These are phyloP conservation scores for Thalassaphorura encarpata DNA, from an alignment of 1,140 invertebrate species.

Conservation along the genomic window DNA sequence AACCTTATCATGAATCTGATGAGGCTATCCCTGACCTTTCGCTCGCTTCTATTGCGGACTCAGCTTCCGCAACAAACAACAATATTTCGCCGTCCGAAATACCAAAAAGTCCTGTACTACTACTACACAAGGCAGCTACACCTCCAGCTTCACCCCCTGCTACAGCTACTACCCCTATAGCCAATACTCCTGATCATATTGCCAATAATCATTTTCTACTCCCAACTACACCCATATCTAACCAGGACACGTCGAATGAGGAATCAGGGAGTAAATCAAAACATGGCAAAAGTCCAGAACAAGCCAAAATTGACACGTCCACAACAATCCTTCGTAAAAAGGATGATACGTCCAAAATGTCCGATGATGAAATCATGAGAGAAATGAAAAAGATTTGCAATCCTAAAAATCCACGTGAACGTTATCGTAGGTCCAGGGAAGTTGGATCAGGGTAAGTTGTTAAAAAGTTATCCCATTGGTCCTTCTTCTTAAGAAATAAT, in stretches of 20 bases:
- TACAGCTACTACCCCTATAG: not conserved
- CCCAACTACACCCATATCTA: not conserved
- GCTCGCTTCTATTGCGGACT: not conserved
- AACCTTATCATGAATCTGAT: not conserved
- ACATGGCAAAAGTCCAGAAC: not conserved
- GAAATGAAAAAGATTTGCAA: slow-evolving; percentile 71
- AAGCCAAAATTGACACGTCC: slow-evolving; percentile 3
- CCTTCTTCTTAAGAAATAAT: too few species aligned
- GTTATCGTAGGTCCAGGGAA: slow-evolving; percentile 73
- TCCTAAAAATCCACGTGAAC: slow-evolving; percentile 58
- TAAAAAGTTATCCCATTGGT: too few species aligned
- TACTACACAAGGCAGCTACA: not conserved
- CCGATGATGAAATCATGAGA: slow-evolving; percentile 74
- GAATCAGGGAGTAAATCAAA: not conserved
- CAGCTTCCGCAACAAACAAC: too few species aligned
- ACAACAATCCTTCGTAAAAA: slow-evolving; percentile 39
- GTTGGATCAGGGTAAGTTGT: slow-evolving; percentile 68
- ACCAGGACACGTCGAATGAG: not conserved
- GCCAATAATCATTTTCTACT: not conserved
- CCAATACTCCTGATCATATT: not conserved
- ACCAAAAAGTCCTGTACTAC: too few species aligned
- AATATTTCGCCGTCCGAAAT: too few species aligned
- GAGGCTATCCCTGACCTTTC: not conserved
- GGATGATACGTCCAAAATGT: slow-evolving; percentile 48
- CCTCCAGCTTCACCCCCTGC: not conserved